Conservation (phyloP, 1,140 invertebrate species). For the Lepidurus apus region DNA sequence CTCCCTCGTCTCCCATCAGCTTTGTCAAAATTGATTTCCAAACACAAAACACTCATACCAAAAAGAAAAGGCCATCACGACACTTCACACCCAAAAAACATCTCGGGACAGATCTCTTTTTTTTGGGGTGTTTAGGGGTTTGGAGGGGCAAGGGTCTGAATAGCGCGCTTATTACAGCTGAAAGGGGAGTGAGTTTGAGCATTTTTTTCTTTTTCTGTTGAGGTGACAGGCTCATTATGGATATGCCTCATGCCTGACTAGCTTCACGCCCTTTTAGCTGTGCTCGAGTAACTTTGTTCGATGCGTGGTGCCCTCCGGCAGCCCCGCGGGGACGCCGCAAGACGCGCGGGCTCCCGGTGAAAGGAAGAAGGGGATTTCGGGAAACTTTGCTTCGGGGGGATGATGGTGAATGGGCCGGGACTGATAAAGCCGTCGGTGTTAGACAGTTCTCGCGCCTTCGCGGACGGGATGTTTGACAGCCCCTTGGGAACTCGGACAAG, state of each 20-base stretch:
- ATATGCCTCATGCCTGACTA: conserved; percentile 14
- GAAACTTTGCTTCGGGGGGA: too few species aligned
- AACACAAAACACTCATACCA: not conserved
- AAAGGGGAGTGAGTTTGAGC: not conserved
- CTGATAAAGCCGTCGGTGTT: conserved; percentile 12
- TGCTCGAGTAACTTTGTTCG: not conserved
- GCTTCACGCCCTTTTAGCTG: not conserved
- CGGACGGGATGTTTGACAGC: not conserved
- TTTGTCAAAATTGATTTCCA: conserved; percentile 10
- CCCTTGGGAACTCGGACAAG: not conserved
- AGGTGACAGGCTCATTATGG: conserved; percentile 12
- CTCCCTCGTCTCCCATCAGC: not conserved
- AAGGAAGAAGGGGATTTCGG: not conserved
- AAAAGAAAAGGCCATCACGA: too few species aligned
- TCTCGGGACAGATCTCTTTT: not conserved
- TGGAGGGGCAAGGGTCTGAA: not conserved
- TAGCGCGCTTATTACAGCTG: not conserved
- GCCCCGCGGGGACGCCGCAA: not conserved
- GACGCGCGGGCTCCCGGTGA: not conserved
- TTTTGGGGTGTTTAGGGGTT: not conserved
- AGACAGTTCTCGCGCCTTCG: not conserved
- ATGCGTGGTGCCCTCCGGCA: not conserved
- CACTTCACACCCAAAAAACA: not conserved
- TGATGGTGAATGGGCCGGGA: conserved; percentile 12
- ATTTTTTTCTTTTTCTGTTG: not conserved